Evolutionary conservation across 2,113 vertebrate genomes (phyloP), one percentile per base, ranked within the genome.

Genomic region (Pelecanus crispus): DNA sequence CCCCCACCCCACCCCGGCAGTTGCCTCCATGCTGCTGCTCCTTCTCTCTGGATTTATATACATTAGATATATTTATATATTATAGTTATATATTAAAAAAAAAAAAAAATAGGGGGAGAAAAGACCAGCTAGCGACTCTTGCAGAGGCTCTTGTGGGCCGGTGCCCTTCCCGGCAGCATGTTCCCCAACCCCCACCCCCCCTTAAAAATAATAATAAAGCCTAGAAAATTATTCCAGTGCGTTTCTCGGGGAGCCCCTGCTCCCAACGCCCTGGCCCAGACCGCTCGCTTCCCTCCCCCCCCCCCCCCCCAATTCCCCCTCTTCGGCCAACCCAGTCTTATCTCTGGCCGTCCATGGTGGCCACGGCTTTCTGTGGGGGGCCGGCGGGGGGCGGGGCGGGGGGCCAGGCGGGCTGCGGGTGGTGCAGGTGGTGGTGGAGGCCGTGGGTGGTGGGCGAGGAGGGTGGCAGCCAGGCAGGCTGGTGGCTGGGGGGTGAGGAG

Each of bases 311-410:
- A 3, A 24, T 49, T 49, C 87, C 63, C 44, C 63, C 31, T 13
- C 66, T 90, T 77, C 83, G 74, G 26, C 79, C 50, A 67, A 31
- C 47, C 52, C 79, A 98, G 96, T 98, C 98, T 99, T 98, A 99
- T 99, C 99, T 99, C 98, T 98, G 99, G 74, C 98, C 97, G 5
- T 99, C 98, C 91, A 99, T 93, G 9, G 98, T 98, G 10, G 98
- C 96, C 88, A 99, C 70, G 17, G 98, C 98, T 68, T 98, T 97
- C 97, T 99, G 98, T 97, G 98, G 98, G 81, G 98, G 40, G 40
- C 91, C 86, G 18, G 95, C 91, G 38, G 98, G 97, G 61, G 98
- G 98, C 4, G 98, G 96, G 7, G 96, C 97, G 0, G 99, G 99
- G 25, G 99, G 98, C 99, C 99, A 99, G 96, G 98, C 97, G 83